Evolutionary conservation across 1,140 invertebrate genomes (phyloP), one percentile per base, ranked within the genome.

Genomic region (Macrobrachium nipponense): DNA sequence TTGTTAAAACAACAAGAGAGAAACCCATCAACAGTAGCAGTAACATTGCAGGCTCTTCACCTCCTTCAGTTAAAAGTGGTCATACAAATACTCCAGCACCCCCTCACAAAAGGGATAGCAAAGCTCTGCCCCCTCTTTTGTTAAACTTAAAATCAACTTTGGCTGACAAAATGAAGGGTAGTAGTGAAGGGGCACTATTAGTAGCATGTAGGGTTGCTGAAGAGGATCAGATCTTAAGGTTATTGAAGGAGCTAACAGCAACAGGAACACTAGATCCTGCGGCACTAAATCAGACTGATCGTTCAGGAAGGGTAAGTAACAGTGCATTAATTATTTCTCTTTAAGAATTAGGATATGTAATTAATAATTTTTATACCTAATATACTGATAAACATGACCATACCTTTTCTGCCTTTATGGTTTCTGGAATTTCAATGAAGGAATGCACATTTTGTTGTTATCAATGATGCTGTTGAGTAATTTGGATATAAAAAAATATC

Each of bases 141-240:
- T 73, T 51, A 51, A 58, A 77, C 43, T 72, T 85, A 10, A 68
- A 44, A 58, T 68, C 79, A 64, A 66, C 61, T 20, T 51, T 70
- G 43, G 27, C 18, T 27, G 82, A 73, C 77, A 88, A 81, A 44
- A 88, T 88, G 87, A 88, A 88, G 82, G 87, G 85, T 64, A 88
- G 51, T 68, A 86, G 66, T 27, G 88, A 88, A 72, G 88, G 88
- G 51, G 80, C 86, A 23, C 83, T 88, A n/a, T 68, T 88, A 18
- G 73, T 82, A 18, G 88, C 81, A 27, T 88, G 88, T 58, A n/a
- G 85, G 66, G 75, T 88, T 14, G 88, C 70, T 0, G 88, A 88
- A 77, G 88, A 88, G 78, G 88, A 88, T 23, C 88, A 88, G 59
- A 75, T 88, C 18, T 27, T 88, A 44, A 81, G 79, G 80, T 77